Conservation (phyloP, 2,888 invertebrate genomes). For the Sphinx pinastri region DNA sequence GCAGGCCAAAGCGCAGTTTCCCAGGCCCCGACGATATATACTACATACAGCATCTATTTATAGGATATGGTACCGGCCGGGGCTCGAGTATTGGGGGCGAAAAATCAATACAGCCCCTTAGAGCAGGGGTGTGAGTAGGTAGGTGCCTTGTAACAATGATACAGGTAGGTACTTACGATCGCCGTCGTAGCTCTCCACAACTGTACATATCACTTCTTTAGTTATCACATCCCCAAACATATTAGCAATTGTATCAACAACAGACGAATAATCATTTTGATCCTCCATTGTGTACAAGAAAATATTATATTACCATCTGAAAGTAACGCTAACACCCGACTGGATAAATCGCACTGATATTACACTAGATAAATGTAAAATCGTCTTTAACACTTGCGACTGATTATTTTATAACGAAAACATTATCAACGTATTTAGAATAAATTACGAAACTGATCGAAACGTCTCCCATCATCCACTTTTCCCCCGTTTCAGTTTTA, state of each 20-base stretch:
- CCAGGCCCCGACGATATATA: constrained; percentile 1
- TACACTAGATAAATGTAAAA: constrained; percentile 9
- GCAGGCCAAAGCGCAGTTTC: constrained; percentile 15
- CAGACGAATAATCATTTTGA: constrained; percentile 24
- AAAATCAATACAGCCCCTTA: constrained; percentile 23
- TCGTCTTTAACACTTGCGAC: not conserved
- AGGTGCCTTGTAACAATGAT: not conserved
- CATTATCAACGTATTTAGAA: constrained; percentile 26
- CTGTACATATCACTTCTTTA: constrained; percentile 59
- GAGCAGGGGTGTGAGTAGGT: not conserved
- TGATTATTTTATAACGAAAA: constrained; percentile 26
- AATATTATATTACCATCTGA: not conserved
- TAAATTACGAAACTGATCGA: constrained; percentile 9
- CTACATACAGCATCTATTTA: constrained; percentile 24
- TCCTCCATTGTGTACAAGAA: constrained; percentile 30
- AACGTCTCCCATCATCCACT: constrained; percentile 7
- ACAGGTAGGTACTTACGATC: constrained; percentile 62
- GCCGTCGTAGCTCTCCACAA: constrained; percentile 68
- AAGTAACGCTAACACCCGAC: not conserved
- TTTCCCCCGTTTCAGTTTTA: not conserved
- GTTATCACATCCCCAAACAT: constrained; percentile 66
- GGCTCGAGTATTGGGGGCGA: constrained; percentile 11
- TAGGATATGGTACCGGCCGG: constrained; percentile 7
- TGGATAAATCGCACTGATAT: not conserved
- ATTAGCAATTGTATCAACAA: constrained; percentile 27